Conservation (phyloP, 2,797 vertebrate species). For the Brachymystax lenok region DNA sequence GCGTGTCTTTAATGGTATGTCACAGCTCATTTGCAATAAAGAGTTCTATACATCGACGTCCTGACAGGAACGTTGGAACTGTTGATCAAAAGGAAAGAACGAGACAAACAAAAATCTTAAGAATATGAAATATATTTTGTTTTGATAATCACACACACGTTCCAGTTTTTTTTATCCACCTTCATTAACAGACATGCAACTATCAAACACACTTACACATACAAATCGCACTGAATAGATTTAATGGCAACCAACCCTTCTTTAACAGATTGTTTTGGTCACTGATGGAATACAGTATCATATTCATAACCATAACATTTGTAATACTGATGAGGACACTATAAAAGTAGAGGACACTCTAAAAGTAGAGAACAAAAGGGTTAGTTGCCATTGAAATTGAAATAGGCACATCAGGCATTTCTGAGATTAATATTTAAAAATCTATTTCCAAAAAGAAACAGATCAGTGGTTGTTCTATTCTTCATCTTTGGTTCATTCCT, state of each 20-base stretch:
- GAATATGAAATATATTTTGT: constrained; percentile 13
- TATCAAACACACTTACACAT: constrained; percentile 6
- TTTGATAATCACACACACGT: constrained; percentile 23
- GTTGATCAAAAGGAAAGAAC: constrained; percentile 19
- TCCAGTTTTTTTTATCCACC: constrained; percentile 18
- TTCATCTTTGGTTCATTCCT: background rate
- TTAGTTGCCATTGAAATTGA: background rate
- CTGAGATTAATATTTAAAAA: background rate
- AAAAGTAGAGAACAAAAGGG: background rate
- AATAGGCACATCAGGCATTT: constrained; percentile 6
- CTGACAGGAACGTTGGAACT: background rate
- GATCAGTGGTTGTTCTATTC: background rate
- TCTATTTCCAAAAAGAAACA: constrained; percentile 6
- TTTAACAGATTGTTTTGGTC: constrained; percentile 6
- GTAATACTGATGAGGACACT: background rate
- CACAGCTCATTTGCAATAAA: background rate
- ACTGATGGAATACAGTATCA: background rate
- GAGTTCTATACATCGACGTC: background rate
- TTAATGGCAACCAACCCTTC: background rate
- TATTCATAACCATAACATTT: background rate
- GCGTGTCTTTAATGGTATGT: too few species aligned
- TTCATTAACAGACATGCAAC: constrained; percentile 11
- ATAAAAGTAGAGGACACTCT: too few species aligned
- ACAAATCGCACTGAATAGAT: background rate
- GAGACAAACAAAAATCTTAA: background rate